These are phyloP conservation scores for Cantharis rustica DNA, from an alignment of 2,888 invertebrate genomes.

Conservation along the genomic window DNA sequence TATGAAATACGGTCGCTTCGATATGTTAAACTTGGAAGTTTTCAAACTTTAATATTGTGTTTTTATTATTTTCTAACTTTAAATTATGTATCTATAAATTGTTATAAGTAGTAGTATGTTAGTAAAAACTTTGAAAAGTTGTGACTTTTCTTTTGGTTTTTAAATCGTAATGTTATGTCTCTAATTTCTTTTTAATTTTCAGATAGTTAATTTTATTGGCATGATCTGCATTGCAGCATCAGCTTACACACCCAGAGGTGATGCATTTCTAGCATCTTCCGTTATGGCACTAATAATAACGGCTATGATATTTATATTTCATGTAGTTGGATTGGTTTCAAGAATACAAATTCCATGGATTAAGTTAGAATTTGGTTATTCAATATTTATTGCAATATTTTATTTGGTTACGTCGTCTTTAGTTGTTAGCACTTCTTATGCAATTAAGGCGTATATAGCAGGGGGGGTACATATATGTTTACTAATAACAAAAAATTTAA, in stretches of 20 bases:
- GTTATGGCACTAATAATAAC: slow-evolving; percentile 35
- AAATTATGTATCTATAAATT: too few relatives aligned
- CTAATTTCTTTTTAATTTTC: slow-evolving; percentile 15
- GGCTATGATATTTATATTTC: slow-evolving; percentile 28
- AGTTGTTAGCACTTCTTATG: not conserved
- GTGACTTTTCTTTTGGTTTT: too few relatives aligned
- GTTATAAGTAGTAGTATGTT: too few relatives aligned
- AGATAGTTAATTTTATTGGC: slow-evolving; percentile 37
- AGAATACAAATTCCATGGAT: slow-evolving; percentile 35
- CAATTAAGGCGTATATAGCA: slow-evolving; percentile 26
- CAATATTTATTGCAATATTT: slow-evolving; percentile 31
- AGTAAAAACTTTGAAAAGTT: too few relatives aligned
- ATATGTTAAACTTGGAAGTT: too few relatives aligned
- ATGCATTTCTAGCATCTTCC: slow-evolving; percentile 37
- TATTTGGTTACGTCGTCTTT: slow-evolving; percentile 33
- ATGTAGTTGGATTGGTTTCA: slow-evolving; percentile 28
- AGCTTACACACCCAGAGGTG: slow-evolving; percentile 18
- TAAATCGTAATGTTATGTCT: too few relatives aligned
- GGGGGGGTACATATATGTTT: slow-evolving; percentile 38
- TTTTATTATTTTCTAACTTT: too few relatives aligned
- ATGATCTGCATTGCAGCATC: slow-evolving; percentile 33
- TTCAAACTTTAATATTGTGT: too few relatives aligned
- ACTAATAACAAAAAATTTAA: too few relatives aligned
- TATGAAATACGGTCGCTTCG: too few relatives aligned
- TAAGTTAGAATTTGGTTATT: slow-evolving; percentile 35